Conservation (phyloP, 2,888 invertebrate species). For the Plebejus melissa region DNA sequence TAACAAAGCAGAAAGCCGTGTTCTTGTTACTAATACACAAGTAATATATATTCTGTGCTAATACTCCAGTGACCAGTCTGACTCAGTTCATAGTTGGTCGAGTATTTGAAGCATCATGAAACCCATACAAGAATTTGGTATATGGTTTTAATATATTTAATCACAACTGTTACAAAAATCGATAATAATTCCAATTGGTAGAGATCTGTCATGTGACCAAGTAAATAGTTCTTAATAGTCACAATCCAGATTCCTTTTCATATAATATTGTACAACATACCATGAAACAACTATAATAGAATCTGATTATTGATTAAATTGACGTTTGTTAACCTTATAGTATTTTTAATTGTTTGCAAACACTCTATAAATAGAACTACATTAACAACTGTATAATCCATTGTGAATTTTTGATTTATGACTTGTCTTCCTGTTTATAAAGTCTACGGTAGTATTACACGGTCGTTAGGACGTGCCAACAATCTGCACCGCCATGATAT, state of each 20-base stretch:
- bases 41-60: background rate
- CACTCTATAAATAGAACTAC: too few species aligned
- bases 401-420: background rate
- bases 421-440: background rate
- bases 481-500: background rate
- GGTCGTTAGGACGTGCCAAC: background rate
- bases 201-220: too few species aligned
- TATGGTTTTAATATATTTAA: too few species aligned
- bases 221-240: too few species aligned
- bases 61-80: background rate
- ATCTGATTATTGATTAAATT: too few species aligned
- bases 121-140: background rate
- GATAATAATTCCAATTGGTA: too few species aligned
- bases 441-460: conserved; percentile 2
- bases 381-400: background rate
- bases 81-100: background rate
- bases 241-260: too few species aligned
- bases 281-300: too few species aligned
- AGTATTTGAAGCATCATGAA: background rate
- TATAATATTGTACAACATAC: too few species aligned
- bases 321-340: too few species aligned
- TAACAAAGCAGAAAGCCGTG: background rate
- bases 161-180: too few species aligned
- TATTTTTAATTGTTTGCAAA: too few species aligned
- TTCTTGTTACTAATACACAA: background rate